Evolutionary conservation across 2,888 invertebrate species (phyloP).

Genomic region (Drosophila neotestacea): DNA sequence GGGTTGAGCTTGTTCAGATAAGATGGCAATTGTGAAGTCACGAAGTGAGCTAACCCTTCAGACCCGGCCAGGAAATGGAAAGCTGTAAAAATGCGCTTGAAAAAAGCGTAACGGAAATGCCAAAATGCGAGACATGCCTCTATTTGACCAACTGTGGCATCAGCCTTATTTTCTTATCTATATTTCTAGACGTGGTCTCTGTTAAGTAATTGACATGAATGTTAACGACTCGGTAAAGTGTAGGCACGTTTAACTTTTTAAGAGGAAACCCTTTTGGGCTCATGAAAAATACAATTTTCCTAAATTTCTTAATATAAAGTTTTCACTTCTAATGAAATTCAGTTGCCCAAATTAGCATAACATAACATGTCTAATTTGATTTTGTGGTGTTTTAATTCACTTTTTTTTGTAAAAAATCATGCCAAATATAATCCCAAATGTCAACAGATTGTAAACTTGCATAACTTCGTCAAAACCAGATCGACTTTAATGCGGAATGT

Average conservation of each 20-base stretch:
- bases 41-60: slow-evolving; percentile 45
- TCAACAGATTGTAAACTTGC: no score
- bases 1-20: slow-evolving; percentile 48
- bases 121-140: slow-evolving; percentile 54
- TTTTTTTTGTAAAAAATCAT: no score
- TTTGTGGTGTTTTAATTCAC: no score
- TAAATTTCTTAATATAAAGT: no score
- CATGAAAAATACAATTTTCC: no score
- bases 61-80: slow-evolving; percentile 54
- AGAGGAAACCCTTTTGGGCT: no score
- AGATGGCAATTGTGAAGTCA: slow-evolving; percentile 63
- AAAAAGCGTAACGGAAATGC: slow-evolving; percentile 56
- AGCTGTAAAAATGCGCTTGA: slow-evolving; percentile 37
- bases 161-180: slow-evolving; percentile 33
- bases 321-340: no score
- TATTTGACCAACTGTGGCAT: slow-evolving; percentile 41
- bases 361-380: no score
- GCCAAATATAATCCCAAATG: no score
- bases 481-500: no score
- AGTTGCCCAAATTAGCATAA: no score
- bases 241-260: slow-evolving; percentile 19
- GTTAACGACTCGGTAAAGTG: neutral
- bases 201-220: slow-evolving; percentile 31
- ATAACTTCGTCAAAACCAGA: no score
- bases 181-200: slow-evolving; percentile 28